Conservation (phyloP, 1,140 invertebrate species). For the Catajapyx aquilonaris region DNA sequence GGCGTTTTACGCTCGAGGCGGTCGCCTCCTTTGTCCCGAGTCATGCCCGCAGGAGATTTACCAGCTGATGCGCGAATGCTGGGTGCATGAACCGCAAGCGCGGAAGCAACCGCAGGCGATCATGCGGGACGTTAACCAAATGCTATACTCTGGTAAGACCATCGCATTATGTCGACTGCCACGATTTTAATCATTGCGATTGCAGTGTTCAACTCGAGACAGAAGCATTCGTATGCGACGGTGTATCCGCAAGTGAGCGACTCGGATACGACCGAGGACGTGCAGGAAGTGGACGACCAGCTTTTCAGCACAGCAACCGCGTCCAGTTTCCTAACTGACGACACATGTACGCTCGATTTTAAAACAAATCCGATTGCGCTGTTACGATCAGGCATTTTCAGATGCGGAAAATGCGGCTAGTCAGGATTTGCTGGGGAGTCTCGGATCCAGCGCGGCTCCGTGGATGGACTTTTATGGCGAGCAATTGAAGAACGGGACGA, state of each 20-base stretch:
- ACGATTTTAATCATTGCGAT: slow-evolving; percentile 11
- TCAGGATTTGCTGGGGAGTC: neutral
- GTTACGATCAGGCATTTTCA: no score
- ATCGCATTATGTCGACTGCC: no score
- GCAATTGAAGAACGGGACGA: slow-evolving; percentile 9
- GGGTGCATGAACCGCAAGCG: slow-evolving; percentile 46
- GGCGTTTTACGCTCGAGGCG: slow-evolving; percentile 1
- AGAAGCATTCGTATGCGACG: slow-evolving; percentile 33
- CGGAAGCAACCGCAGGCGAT: slow-evolving; percentile 56
- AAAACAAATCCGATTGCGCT: no score
- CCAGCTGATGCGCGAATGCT: slow-evolving; percentile 66
- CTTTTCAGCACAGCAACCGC: no score
- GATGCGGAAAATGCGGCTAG: neutral
- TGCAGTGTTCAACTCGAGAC: slow-evolving; percentile 33
- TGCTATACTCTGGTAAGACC: slow-evolving; percentile 47
- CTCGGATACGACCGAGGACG: neutral
- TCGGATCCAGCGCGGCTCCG: no score
- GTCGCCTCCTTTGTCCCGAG: slow-evolving; percentile 38
- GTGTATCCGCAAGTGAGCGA: slow-evolving; percentile 21
- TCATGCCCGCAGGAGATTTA: slow-evolving; percentile 64
- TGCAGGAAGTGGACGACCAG: no score
- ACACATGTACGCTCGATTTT: no score
- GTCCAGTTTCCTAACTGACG: no score
- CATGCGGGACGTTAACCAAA: slow-evolving; percentile 61
- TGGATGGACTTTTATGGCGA: no score